These are phyloP conservation scores for Parambassis ranga DNA, from an alignment of 2,797 vertebrate genomes.

Conservation along the genomic window DNA sequence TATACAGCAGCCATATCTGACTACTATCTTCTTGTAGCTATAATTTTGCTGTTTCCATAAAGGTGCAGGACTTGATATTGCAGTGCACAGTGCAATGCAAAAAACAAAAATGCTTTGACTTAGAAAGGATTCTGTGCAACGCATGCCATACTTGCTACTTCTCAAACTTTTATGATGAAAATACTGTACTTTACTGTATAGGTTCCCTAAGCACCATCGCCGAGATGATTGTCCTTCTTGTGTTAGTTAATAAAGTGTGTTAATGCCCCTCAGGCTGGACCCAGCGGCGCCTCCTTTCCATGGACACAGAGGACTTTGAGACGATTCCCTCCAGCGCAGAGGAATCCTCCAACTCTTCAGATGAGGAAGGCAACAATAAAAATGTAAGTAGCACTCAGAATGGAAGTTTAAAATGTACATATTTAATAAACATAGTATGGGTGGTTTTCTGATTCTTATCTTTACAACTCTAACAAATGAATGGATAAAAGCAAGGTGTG, in stretches of 20 bases:
- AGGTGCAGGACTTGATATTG: no score
- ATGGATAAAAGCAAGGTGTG: background rate
- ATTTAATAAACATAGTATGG: no score
- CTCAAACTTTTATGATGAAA: background rate
- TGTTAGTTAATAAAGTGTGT: conserved; percentile 1
- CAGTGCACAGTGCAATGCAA: no score
- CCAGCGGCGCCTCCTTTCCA: conserved; percentile 82
- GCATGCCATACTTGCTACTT: background rate
- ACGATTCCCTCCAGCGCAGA: conserved; percentile 90
- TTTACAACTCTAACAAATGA: no score
- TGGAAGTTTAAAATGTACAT: background rate
- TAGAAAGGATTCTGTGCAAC: no score
- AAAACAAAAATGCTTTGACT: no score
- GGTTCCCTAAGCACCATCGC: background rate
- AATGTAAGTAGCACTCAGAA: conserved; percentile 72
- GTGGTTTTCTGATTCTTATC: no score
- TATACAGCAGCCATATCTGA: no score
- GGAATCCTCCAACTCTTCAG: conserved; percentile 91
- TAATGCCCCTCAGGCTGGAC: conserved; percentile 80
- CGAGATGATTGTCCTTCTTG: background rate
- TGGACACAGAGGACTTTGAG: conserved; percentile 88
- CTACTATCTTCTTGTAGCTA: no score
- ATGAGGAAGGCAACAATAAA: conserved; percentile 85
- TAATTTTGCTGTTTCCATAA: no score
- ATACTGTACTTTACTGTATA: background rate